A percentile compares a stretch with the other conserved stretches of the same genome.
Conservation (phyloP, 2,888 invertebrate genomes). For the Acrobasis repandana region DNA sequence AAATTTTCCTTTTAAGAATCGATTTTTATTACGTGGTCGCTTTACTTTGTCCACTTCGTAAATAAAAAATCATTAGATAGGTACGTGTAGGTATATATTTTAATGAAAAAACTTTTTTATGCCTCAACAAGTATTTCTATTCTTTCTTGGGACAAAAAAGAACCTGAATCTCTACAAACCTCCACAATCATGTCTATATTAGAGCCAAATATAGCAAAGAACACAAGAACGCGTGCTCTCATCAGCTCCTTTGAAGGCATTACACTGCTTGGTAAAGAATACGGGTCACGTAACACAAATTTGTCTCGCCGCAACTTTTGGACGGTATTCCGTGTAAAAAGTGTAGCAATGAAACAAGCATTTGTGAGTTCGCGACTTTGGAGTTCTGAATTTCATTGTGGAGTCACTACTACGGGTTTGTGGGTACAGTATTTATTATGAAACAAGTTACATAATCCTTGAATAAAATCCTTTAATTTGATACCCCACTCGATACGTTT, state of each 20-base stretch:
- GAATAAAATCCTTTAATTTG: no score
- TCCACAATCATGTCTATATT: neutral
- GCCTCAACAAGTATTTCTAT: no score
- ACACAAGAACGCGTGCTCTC: slow-evolving; percentile 6
- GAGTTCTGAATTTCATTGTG: slow-evolving; percentile 40
- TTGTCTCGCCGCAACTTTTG: slow-evolving; percentile 60
- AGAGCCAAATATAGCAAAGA: slow-evolving; percentile 12
- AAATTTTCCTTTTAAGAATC: no score
- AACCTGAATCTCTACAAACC: neutral
- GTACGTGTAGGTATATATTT: no score
- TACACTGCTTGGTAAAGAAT: slow-evolving; percentile 41
- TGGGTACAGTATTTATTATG: no score
- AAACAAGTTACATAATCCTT: no score
- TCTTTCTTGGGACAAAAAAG: neutral
- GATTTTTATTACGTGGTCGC: no score
- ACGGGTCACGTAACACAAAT: slow-evolving; percentile 65
- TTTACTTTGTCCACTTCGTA: no score
- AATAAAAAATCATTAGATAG: no score
- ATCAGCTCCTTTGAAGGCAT: slow-evolving; percentile 13
- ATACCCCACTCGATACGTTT: no score
- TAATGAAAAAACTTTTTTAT: no score
- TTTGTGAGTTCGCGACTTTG: slow-evolving; percentile 57
- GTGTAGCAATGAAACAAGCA: slow-evolving; percentile 63
- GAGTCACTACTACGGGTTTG: neutral
- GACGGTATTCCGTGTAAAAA: slow-evolving; percentile 53